Percentiles rank a stretch among this genome's conserved stretches.
These are phyloP conservation scores for Accipiter cooperii DNA, from an alignment of 2,113 vertebrate genomes.

Conservation along the genomic window DNA sequence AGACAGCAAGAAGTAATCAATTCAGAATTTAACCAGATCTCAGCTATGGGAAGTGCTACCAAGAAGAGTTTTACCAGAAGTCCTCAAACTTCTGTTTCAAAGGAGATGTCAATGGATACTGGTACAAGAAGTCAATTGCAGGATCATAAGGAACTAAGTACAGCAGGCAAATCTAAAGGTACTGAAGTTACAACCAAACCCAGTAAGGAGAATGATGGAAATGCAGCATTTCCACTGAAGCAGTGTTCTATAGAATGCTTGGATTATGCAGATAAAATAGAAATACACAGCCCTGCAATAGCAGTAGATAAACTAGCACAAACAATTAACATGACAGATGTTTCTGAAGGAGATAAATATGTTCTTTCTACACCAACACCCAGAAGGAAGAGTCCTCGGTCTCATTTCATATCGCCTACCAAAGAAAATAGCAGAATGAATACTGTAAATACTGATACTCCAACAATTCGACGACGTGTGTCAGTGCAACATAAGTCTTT, in stretches of 20 bases:
- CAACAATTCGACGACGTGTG: not conserved
- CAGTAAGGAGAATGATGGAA: not conserved
- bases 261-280: rapidly evolving
- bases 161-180: not conserved
- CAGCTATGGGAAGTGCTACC: not conserved
- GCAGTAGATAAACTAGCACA: not conserved
- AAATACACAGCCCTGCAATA: rapidly evolving
- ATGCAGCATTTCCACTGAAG: not conserved
- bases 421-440: not conserved
- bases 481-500: rapidly evolving
- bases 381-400: not conserved
- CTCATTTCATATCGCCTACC: rapidly evolving
- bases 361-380: not conserved
- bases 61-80: not conserved
- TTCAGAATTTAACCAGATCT: not conserved
- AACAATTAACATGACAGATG: rapidly evolving
- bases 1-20: not conserved
- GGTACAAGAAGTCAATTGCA: not conserved
- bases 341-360: rapidly evolving
- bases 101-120: not conserved
- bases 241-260: not conserved
- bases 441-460: not conserved
- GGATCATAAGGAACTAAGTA: not conserved
- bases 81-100: not conserved
- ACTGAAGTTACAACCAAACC: not conserved